Evolutionary conservation across 2,797 vertebrate genomes (phyloP), one percentile per base, ranked within the genome.

Genomic region (Sus cebifrons): DNA sequence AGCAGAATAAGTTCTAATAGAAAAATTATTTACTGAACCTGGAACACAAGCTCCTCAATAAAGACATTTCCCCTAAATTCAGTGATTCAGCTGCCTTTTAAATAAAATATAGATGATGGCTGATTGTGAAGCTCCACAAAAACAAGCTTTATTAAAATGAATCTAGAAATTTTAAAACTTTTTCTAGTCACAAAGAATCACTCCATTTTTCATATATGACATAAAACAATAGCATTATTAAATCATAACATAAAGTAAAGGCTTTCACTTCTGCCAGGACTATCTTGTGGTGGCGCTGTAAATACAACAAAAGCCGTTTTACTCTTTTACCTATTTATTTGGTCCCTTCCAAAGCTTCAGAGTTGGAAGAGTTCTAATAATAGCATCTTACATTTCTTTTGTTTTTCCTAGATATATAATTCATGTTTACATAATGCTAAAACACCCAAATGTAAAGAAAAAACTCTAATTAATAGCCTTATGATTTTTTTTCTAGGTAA

Each of bases 81-180:
- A 54, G 13, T 64, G 25, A 95, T 58, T 85, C 21, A 17, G 20
- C 32, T 62, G 16, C 7, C 77, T 95, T 96, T 92, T 14, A 85
- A 84, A 92, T 74, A 93, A 93, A 88, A 73, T 87, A 70, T 77
- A 93, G 83, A 62, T 93, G 44, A 84, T 56, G 75, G 21, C 86
- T 81, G 12, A 95, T 75, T 49, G 21, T 70, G 54, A 91, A 89
- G 54, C 27, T 40, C n/a, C 67, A 56, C 44, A 56, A 84, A 84
- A 92, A 88, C 56, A 73, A 40, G 56, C 18, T 54, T 94, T 65
- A 81, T 68, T 88, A 77, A 74, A 94, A 81, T 56, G 44, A 91
- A 90, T 67, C 11, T 67, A 85, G 87, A 86, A 74, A 87, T 74
- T 67, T 70, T 4, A 85, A 58, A 32, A 3, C 23, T 86, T 95